Percentiles rank a stretch among this genome's conserved stretches.
These are phyloP conservation scores for Ctenosaura bakeri DNA, from an alignment of 2,797 vertebrate species.

Conservation along the genomic window DNA sequence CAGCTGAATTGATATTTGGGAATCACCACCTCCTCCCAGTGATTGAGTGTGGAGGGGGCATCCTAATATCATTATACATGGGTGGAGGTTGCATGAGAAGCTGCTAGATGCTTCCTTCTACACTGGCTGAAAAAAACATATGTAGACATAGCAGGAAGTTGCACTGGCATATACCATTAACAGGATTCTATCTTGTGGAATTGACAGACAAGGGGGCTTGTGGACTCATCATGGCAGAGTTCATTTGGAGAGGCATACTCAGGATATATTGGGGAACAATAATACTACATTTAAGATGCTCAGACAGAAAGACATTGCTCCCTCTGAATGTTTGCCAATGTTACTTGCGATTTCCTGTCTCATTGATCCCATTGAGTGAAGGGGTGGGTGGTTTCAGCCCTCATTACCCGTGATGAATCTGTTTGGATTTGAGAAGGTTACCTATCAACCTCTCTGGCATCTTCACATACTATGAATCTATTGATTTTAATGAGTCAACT, in stretches of 20 bases:
- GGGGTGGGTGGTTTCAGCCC: background rate
- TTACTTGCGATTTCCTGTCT: background rate
- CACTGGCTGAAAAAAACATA: no score
- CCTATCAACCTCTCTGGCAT: background rate
- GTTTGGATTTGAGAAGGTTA: background rate
- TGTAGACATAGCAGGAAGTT: no score
- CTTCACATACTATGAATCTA: background rate
- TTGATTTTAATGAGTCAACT: conserved; percentile 13
- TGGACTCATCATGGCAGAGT: no score
- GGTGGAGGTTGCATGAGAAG: no score
- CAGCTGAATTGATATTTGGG: no score
- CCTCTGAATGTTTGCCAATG: background rate
- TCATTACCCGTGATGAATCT: background rate
- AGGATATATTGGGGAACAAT: background rate
- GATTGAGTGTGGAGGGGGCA: no score
- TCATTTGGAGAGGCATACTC: background rate
- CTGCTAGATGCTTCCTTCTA: background rate
- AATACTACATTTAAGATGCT: background rate
- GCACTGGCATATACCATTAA: no score
- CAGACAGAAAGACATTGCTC: background rate
- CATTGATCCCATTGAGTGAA: background rate
- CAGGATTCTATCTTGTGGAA: no score
- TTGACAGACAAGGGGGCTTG: background rate
- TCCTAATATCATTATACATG: no score
- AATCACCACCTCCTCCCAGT: no score